Evolutionary conservation across 2,888 invertebrate species (phyloP).

Genomic region (Torymus aiolomorphi): DNA sequence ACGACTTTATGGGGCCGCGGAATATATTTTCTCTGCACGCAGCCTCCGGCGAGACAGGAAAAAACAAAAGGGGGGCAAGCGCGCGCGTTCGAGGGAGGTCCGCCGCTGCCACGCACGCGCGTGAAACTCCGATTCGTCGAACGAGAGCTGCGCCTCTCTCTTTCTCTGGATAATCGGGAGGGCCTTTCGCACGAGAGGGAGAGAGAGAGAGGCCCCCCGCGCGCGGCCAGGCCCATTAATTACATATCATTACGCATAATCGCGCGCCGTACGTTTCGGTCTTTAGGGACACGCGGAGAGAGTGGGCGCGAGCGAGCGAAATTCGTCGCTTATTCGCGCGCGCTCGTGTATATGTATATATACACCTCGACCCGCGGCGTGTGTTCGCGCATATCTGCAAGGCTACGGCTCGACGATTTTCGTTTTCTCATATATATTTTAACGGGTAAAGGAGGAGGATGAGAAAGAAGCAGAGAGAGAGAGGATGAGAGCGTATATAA

Average conservation of each 20-base stretch:
- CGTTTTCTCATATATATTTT: not conserved
- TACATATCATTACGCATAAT: constrained; percentile 67
- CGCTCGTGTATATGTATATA: not conserved
- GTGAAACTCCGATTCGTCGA: not conserved
- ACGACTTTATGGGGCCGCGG: constrained; percentile 1
- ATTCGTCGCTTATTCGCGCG: constrained; percentile 18
- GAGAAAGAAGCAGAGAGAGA: not conserved
- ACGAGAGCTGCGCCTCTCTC: not conserved
- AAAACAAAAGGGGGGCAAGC: not conserved
- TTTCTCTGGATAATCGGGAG: no score
- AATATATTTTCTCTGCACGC: not conserved
- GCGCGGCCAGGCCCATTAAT: constrained; percentile 61
- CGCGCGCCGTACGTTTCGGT: constrained; percentile 63
- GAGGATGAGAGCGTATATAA: not conserved
- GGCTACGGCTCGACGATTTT: not conserved
- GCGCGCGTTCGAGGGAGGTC: constrained; percentile 19
- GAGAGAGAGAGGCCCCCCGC: not conserved
- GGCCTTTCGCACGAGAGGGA: not conserved
- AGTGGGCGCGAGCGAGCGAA: not conserved
- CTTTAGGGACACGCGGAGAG: constrained; percentile 48
- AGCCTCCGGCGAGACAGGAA: not conserved
- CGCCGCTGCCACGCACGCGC: not conserved
- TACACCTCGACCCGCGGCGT: not conserved
- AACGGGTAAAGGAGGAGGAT: not conserved
- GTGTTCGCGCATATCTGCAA: not conserved